Evolutionary conservation across 1,140 invertebrate species (phyloP).

Genomic region (Musca domestica): DNA sequence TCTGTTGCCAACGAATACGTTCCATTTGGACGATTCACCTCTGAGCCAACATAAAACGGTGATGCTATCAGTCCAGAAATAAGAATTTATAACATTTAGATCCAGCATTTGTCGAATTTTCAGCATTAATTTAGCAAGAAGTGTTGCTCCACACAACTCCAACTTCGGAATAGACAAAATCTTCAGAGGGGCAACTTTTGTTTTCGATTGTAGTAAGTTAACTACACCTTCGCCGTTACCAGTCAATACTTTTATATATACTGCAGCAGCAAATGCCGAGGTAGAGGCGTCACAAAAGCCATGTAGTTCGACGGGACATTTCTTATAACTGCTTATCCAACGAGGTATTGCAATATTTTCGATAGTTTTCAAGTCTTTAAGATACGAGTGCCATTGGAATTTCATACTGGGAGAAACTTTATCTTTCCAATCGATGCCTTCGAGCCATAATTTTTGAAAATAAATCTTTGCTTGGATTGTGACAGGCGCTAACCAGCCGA

Average conservation of each 20-base stretch:
- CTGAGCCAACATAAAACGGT: not conserved
- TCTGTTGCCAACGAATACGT: constrained; percentile 6
- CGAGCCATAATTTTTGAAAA: constrained; percentile 38
- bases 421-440: constrained; percentile 12
- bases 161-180: not conserved
- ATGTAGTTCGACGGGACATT: no score
- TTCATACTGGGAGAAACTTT: not conserved
- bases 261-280: no score
- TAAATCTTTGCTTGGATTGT: constrained; percentile 50
- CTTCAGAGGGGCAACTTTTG: constrained; percentile 10
- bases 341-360: no score
- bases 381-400: no score
- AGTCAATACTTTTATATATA: no score
- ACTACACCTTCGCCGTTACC: not conserved
- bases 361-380: no score
- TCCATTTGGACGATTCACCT: not conserved
- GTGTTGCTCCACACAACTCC: constrained; percentile 17
- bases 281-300: no score
- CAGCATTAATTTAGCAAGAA: not conserved
- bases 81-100: not conserved
- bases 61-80: not conserved
- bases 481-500: constrained; percentile 47
- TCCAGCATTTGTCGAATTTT: no score
- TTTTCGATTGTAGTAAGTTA: not conserved
- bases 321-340: no score